Evolutionary conservation across 2,888 invertebrate genomes (phyloP), one percentile per base, ranked within the genome.

Genomic region (Dicyrtomina minuta): DNA sequence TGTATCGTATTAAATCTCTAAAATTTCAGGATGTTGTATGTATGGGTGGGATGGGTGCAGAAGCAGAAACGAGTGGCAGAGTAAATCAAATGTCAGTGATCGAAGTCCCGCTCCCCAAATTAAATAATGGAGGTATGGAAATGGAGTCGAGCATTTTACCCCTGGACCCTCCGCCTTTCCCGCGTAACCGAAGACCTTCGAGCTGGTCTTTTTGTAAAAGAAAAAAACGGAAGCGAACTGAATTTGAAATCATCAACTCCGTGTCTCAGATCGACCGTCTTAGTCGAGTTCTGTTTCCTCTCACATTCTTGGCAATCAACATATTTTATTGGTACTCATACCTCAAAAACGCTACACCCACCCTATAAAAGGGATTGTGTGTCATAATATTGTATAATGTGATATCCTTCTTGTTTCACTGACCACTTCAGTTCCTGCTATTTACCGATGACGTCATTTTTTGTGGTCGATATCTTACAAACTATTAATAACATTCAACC

Each of bases 201-300:
- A 75, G 72, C 26, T 76, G 75, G 76, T 66, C 64, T 5, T 72
- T 75, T 59, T 75, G 75, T 70, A n/a, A n/a, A n/a, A 65, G 66
- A 10, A 62, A 70, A 53, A 46, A 61, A 5, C 43, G 51, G 58
- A 65, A 26, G 12, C 51, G 60, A 58, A 66, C 22, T 55, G 74
- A 73, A 70, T 41, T 73, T 59, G 76, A 77, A 68, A 83, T 88
- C 74, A 89, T 88, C 79, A 91, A 91, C 82, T 90, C 90, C 27
- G 91, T 91, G 2, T 91, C 91, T 70, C 89, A 89, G 82, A 90
- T 92, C 74, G 92, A 92, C 82, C 85, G 88, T 22, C 88, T 88
- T 20, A 89, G 90, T 12, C 83, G 92, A 51, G 84, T 91, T 49
- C 86, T 90, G 33, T 92, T 92, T 80, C 92, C 92, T 0, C 79